Conservation (phyloP, 1,140 invertebrate genomes). For the Pseudomyrmex flavicornis region DNA sequence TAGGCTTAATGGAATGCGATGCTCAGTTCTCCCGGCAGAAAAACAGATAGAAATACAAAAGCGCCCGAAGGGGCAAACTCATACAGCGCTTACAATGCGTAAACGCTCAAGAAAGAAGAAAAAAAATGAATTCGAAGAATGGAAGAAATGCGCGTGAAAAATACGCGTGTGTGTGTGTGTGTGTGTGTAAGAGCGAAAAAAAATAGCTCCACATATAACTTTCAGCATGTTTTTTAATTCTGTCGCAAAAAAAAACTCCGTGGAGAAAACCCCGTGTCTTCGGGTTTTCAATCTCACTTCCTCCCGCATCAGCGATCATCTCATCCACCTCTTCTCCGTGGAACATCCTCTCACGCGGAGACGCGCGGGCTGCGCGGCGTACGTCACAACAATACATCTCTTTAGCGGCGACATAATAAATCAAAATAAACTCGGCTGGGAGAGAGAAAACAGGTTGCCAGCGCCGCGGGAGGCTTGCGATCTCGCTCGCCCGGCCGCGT, state of each 20-base stretch:
- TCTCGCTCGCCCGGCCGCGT: conserved; percentile 38
- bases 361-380: conserved; percentile 66
- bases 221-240: background rate
- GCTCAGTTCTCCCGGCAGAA: background rate
- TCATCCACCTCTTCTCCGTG: conserved; percentile 25
- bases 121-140: too few species aligned
- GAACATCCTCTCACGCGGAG: conserved; percentile 47
- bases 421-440: conserved; percentile 80
- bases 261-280: background rate
- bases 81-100: too few species aligned
- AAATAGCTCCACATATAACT: too few species aligned
- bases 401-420: conserved; percentile 82
- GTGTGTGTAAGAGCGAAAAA: too few species aligned
- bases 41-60: conserved; percentile 23
- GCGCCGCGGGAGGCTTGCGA: conserved; percentile 77
- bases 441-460: conserved; percentile 81
- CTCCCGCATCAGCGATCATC: conserved; percentile 5
- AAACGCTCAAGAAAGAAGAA: too few species aligned
- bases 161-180: too few species aligned
- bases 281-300: conserved; percentile 23
- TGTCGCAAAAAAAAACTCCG: background rate
- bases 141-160: too few species aligned
- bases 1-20: conserved; percentile 54
- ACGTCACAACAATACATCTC: conserved; percentile 83
- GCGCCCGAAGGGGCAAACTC: background rate